Evolutionary conservation across 2,113 vertebrate species (phyloP), one percentile per base, ranked within the genome.

Genomic region (Etheostoma cragini): DNA sequence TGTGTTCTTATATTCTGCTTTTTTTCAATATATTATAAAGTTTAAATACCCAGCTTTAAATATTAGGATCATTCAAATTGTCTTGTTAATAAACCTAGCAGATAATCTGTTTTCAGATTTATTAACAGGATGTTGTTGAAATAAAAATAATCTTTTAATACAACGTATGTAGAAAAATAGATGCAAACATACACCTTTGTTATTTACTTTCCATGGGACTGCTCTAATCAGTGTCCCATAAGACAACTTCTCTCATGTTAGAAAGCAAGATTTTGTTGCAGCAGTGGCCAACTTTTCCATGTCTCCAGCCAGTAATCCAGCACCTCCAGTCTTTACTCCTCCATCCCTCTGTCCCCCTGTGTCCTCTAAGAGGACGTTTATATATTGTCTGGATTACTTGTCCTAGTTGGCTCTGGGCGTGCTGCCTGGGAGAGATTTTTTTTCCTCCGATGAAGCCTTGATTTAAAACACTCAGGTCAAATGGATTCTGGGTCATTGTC

Each of bases 311-410:
- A 62, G 21, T 49, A 75, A 42, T 76, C 46, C 21, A 46, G 30
- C 35, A 45, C 26, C 15, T 21, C 64, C 65, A 38, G 1, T 42
- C 57, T 74, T 78, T 42, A 26, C 45, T 56, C 45, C 63, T 82
- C 72, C 30, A 66, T 87, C 70, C 50, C 57, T 60, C 45, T 82
- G 81, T 85, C 85, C 82, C 63, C 50, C 21, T 1, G 72, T 35
- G 66, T 90, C 89, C 82, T 90, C 76, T 76, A 72, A 78, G 58
- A 92, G 84, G 83, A 88, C 88, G 3, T 83, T 85, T 91, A 88
- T 92, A 92, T 91, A 91, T 89, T 81, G 92, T 90, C 90, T 93
- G 92, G 88, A 94, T 91, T 83, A 88, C 89, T 92, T 92, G 93
- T 90, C 92, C 92, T 95, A 94, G 86, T 94, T 94, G 91, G 89